A percentile compares a stretch with the other conserved stretches of the same genome.
These are phyloP conservation scores for Podotricha telesiphe DNA, from an alignment of 2,888 invertebrate genomes.

Conservation along the genomic window DNA sequence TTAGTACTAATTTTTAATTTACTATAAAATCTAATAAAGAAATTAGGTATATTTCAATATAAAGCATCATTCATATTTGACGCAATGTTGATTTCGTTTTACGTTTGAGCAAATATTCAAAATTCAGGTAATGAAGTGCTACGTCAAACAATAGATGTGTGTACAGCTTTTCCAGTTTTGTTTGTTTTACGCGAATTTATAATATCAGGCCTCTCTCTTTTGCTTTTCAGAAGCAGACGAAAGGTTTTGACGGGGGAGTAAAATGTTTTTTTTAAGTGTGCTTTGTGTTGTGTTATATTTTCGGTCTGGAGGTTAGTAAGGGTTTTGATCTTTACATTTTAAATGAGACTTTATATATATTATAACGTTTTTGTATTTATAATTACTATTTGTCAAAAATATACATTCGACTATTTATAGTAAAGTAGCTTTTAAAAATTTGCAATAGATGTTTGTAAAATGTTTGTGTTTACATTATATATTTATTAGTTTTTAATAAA, in stretches of 20 bases:
- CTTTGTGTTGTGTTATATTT: slow-evolving; percentile 40
- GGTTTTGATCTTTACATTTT: background rate
- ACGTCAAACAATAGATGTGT: slow-evolving; percentile 56
- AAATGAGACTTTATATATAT: background rate
- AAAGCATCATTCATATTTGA: slow-evolving; percentile 32
- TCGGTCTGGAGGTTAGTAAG: slow-evolving; percentile 37
- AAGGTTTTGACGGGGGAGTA: slow-evolving; percentile 27
- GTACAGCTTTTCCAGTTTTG: slow-evolving; percentile 57
- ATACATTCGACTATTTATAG: background rate
- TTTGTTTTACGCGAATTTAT: slow-evolving; percentile 52
- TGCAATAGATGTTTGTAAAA: background rate
- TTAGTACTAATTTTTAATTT: background rate
- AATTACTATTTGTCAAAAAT: background rate
- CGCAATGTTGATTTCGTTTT: slow-evolving; percentile 32
- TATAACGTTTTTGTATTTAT: background rate
- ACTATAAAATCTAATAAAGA: background rate
- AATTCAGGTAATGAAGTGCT: slow-evolving; percentile 40
- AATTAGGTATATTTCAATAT: background rate
- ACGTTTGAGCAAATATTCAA: slow-evolving; percentile 38
- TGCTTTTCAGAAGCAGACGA: slow-evolving; percentile 34
- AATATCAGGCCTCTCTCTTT: slow-evolving; percentile 50
- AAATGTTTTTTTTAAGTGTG: slow-evolving; percentile 37
- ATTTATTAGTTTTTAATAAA: no score
- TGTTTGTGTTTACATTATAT: no score
- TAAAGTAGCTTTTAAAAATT: background rate